Base-by-base conservation (phyloP, 2,797 vertebrate species). In the Cryptoblepharus egeriae region DNA sequence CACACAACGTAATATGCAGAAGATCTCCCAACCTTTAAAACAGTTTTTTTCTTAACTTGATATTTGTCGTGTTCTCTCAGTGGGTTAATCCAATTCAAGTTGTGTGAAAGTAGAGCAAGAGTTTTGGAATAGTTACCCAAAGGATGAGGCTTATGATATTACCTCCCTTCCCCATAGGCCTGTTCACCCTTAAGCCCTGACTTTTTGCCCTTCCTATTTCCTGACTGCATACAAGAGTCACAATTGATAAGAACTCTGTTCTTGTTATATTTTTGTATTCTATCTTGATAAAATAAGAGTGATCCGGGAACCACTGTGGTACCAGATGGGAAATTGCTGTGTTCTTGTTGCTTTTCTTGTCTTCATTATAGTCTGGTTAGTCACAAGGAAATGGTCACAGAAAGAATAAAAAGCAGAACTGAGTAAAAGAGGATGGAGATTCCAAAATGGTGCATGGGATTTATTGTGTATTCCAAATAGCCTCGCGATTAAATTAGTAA, bases 371-470 rank as follows among this genome's bases (percentile, higher is more conserved):
- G 77, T 71, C 45, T 52, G 68, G n/a, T 77, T 77, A 82, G 49
- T 15, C 57, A 71, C 26, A 76, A 77, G 58, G 58, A 83, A 72
- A 77, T 83, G 32, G 6, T 16, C 61, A 76, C 6, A 70, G 28
- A 35, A 71, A 42, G 63, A 28, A 68, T 24, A 1, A 15, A 24
- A 67, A 42, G 45, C 35, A 1, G 5, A 22, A 52, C 20, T 6
- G 28, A 77, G 22, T 30, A 30, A 39, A 69, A 75, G 30, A 45
- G 65, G 26, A 42, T 32, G 45, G n/a, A 60, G 58, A 49, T 70
- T 63, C 67, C 61, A 39, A 28, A 57, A 24, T 2, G 4, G 18
- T 18, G 67, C 39, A 24, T 18, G 49, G 32, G 39, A 30, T 4
- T 8, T 22, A 26, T 64, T 72, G 77, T 45, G 42, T 60, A 26